Evolutionary conservation across 37 sponge, comb jelly and placozoan genomes (phyloP), one percentile per base, ranked within the genome.

Genomic region (Amphimedon queenslandica): DNA sequence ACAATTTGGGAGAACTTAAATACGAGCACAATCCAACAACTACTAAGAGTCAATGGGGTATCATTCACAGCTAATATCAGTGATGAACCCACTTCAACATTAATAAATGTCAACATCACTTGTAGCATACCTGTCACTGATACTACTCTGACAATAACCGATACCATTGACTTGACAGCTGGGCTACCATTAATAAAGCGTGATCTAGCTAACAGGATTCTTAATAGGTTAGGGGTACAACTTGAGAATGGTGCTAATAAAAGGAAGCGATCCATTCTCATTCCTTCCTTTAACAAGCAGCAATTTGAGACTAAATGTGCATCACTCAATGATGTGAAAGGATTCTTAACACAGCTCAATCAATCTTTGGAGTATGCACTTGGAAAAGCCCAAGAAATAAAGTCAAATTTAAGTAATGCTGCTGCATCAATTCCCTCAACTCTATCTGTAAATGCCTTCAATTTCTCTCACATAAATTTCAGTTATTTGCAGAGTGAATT

Each of bases 281-380:
- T 25, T 6, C 5, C 28, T 25, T 6, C 28, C 5, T n/a, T n/a
- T 25, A 60, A 11, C 21, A 25, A 25, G 21, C 23, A 60, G 61
- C 23, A 6, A n/a, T 60, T 60, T 60, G 61, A 60, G 5, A n/a
- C 5, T n/a, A 60, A 60, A 6, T 60, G 61, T 60, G 61, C 27
- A 13, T 6, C 23, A 25, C 61, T 60, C 21, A 6, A 11, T 25
- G 21, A 60, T n/a, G 61, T 60, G 61, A 60, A 60, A n/a, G 27
- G 21, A 60, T 60, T n/a, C 21, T 5, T 60, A 6, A 60, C 23
- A 25, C 23, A n/a, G 8, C 5, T 60, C 61, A 60, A 60, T 60
- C 5, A 11, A 60, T 60, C 61, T n/a, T n/a, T 60, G 5, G 28
- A 60, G 24, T 6, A 11, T 60, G 27, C 61, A 6, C 21, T 11